Evolutionary conservation across 2,888 invertebrate genomes (phyloP).

Genomic region (Euplexia lucipara): DNA sequence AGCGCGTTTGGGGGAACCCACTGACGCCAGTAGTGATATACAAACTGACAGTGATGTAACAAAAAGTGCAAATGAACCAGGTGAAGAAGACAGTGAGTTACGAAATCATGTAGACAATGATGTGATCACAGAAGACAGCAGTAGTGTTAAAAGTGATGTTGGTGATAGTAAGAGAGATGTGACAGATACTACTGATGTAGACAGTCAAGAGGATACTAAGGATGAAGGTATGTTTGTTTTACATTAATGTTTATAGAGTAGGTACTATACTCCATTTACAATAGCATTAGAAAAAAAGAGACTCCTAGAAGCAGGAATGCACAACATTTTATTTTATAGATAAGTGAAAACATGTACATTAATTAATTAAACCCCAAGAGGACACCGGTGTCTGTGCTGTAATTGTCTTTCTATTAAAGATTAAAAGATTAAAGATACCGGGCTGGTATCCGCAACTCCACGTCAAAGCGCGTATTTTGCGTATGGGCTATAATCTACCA

Average conservation of each 20-base stretch:
- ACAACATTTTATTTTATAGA: too few species aligned
- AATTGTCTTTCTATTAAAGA: too few species aligned
- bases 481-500: too few species aligned
- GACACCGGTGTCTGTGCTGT: too few species aligned
- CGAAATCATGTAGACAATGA: constrained; percentile 82
- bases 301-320: too few species aligned
- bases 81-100: constrained; percentile 68
- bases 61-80: constrained; percentile 55
- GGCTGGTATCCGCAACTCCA: too few species aligned
- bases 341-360: too few species aligned
- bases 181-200: constrained; percentile 62
- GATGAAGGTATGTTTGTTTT: constrained; percentile 66
- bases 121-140: constrained; percentile 71
- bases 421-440: too few species aligned
- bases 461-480: too few species aligned
- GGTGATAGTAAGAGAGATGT: constrained; percentile 59
- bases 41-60: constrained; percentile 52
- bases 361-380: too few species aligned
- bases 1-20: constrained; percentile 7
- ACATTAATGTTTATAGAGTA: background rate
- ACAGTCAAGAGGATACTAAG: constrained; percentile 61
- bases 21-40: constrained; percentile 48
- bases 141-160: constrained; percentile 68
- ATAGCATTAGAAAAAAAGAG: too few species aligned
- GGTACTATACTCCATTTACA: too few species aligned